Conservation (phyloP, 2,888 invertebrate genomes). For the Drosophila glabriapex region DNA sequence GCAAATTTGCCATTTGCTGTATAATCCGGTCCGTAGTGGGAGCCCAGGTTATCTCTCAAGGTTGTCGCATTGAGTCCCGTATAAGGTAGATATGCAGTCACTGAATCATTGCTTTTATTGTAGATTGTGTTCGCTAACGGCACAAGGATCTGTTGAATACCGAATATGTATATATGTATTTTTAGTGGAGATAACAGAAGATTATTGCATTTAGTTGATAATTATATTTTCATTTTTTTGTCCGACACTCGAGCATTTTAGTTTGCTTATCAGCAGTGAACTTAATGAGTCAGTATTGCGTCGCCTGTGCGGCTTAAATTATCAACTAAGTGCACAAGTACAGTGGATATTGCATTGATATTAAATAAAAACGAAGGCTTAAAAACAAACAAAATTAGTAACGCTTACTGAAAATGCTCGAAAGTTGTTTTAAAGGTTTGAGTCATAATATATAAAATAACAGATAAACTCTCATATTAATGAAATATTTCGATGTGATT, state of each 20-base stretch:
- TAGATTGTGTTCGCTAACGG: constrained; percentile 91
- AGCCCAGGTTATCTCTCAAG: constrained; percentile 91
- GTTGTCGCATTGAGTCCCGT: constrained; percentile 92
- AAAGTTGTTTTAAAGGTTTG: not conserved
- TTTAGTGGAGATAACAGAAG: constrained; percentile 11
- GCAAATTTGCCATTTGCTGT: constrained; percentile 89
- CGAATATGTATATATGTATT: constrained; percentile 9
- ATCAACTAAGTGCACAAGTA: not conserved
- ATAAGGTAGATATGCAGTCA: constrained; percentile 87
- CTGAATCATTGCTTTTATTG: constrained; percentile 80
- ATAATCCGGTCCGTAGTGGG: constrained; percentile 92
- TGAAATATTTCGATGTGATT: not conserved
- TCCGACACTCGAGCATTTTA: constrained; percentile 5
- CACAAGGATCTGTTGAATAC: constrained; percentile 88
- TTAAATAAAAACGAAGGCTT: not conserved
- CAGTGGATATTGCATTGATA: not conserved
- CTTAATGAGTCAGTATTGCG: constrained; percentile 33
- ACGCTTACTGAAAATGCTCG: not conserved
- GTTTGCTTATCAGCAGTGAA: constrained; percentile 37
- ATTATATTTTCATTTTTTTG: constrained; percentile 19
- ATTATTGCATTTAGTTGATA: constrained; percentile 43
- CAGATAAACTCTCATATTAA: not conserved
- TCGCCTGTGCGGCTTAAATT: constrained; percentile 3
- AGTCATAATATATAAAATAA: not conserved
- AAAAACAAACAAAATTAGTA: not conserved